Evolutionary conservation across 2,797 vertebrate genomes (phyloP).

Genomic region (Alfaro cultratus): DNA sequence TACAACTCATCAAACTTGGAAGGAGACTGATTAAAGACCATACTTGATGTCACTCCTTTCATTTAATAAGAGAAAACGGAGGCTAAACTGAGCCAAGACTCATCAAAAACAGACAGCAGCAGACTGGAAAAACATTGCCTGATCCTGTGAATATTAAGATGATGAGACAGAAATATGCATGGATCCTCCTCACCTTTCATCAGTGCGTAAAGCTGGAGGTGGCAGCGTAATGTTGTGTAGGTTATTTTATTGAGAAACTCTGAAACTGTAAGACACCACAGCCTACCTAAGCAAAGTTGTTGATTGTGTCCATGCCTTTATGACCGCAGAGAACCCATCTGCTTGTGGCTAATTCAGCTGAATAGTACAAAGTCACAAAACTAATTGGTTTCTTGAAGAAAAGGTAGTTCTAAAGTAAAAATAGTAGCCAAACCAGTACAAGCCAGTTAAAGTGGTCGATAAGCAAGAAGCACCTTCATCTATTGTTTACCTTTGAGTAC

Average conservation of each 20-base stretch:
- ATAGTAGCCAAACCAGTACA: neutral
- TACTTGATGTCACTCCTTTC: neutral
- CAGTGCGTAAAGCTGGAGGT: neutral
- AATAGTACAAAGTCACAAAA: neutral
- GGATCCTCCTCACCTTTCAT: neutral
- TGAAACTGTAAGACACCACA: neutral
- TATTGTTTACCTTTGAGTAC: neutral
- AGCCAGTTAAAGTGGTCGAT: neutral
- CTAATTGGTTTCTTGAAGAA: neutral
- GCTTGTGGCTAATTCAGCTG: neutral
- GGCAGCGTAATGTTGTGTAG: neutral
- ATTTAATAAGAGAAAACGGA: neutral
- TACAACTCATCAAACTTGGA: neutral
- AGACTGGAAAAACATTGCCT: neutral
- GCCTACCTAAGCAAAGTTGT: neutral
- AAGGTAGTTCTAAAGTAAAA: neutral
- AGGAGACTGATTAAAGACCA: neutral
- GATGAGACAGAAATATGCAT: neutral
- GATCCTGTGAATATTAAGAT: neutral
- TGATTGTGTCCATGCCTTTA: neutral
- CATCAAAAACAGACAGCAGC: neutral
- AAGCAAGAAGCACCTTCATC: neutral
- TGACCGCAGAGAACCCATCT: neutral
- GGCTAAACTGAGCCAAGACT: neutral
- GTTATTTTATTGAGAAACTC: neutral